Evolutionary conservation across 2,888 invertebrate species (phyloP), one percentile per base, ranked within the genome.

Genomic region (Yponomeuta cagnagella): DNA sequence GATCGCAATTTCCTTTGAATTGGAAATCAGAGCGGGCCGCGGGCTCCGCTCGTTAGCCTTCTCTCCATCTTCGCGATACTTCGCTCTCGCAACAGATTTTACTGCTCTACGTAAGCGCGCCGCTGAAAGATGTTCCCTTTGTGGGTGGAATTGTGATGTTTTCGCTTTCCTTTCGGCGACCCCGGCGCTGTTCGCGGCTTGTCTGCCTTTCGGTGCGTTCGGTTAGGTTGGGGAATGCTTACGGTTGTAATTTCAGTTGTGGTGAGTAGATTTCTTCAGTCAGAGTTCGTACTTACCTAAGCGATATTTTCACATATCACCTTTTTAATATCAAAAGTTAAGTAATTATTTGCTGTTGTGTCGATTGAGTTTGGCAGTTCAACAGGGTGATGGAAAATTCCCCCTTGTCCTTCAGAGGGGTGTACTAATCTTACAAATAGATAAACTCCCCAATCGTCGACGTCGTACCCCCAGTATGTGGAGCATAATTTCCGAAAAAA

Each of bases 1-100:
- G 90, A 92, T 92, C 90, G 92, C 93, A 92, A 92, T 93, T 93
- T 91, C 92, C 92, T 92, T 91, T 92, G 92, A 93, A 93, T 92
- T 91, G 92, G 91, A 93, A 92, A 93, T 93, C 92, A 93, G 92
- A 92, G 91, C 89, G 84, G 79, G 87, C 83, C 84, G 84, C 87
- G 84, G 82, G 85, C 78, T 81, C 76, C 80, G 81, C 89, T 90
- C 91, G 91, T 91, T 91, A 90, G 89, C 82, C 79, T 76, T 77
- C 83, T 80, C 86, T 87, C 86, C 88, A 86, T 89, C 89, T 90
- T 88, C 84, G 78, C 86, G 85, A 87, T 88, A 85, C 86, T 84
- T 82, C 81, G 75, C 73, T 33, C 67, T 72, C 75, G 81, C 81
- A 86, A 86, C 90, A 89, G 91, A 91, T 91, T 92, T 91, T 90